These are phyloP conservation scores for Lepidurus apus DNA, from an alignment of 1,140 invertebrate species.

Conservation along the genomic window DNA sequence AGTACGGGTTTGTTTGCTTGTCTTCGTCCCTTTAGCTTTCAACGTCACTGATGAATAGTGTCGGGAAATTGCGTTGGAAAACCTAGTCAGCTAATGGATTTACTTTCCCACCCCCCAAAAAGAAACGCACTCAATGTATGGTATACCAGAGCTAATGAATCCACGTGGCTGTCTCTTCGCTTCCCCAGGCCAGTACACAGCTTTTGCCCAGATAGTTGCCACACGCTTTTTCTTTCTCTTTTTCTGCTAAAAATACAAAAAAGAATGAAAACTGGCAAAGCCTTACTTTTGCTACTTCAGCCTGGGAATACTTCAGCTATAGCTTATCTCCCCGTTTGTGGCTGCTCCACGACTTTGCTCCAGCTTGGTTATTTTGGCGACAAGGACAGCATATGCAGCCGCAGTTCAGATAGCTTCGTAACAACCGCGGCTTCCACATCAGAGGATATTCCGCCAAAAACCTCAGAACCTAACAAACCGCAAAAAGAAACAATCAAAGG, in stretches of 20 bases:
- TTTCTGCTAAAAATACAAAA: conserved; percentile 8
- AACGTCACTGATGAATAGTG: too few species aligned
- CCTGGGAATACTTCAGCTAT: conserved; percentile 18
- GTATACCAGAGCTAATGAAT: neutral
- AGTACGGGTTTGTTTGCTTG: too few species aligned
- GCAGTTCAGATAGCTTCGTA: neutral
- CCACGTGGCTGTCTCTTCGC: neutral
- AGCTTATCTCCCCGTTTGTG: conserved; percentile 11
- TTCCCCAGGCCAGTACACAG: neutral
- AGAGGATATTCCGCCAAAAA: neutral
- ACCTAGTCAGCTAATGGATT: too few species aligned
- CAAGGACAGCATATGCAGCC: neutral
- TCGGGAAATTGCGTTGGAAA: too few species aligned
- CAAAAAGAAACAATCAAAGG: neutral
- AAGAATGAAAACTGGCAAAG: conserved; percentile 1
- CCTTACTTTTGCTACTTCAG: neutral
- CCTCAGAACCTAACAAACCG: neutral
- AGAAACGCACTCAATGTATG: neutral
- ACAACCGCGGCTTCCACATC: neutral
- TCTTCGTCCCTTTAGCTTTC: too few species aligned
- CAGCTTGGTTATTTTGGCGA: conserved; percentile 18
- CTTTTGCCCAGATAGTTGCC: neutral
- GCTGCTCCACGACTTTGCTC: neutral
- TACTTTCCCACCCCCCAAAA: neutral
- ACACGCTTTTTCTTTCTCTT: neutral